A percentile compares a stretch with the other conserved stretches of the same genome.
Conservation (phyloP, 2,113 vertebrate species). For the Balaeniceps rex region DNA sequence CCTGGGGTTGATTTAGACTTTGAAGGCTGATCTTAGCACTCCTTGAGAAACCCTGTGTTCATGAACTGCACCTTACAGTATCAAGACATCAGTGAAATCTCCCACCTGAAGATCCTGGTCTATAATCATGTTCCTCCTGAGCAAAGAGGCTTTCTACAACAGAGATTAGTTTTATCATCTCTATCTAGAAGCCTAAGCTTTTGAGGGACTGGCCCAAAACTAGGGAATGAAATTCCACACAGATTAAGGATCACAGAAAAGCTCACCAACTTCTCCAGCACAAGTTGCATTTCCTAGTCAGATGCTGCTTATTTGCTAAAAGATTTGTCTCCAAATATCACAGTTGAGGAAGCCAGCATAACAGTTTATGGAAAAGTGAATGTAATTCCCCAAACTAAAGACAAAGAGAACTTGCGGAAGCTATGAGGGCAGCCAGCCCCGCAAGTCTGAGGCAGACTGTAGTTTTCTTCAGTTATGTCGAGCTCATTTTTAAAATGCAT, state of each 20-base stretch:
- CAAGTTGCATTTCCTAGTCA: not conserved
- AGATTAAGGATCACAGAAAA: not conserved
- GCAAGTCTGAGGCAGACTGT: not conserved
- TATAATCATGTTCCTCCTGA: not conserved
- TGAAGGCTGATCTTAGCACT: not conserved
- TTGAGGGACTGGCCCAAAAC: not conserved
- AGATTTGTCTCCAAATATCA: not conserved
- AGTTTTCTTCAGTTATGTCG: not conserved
- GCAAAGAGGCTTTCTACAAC: not conserved
- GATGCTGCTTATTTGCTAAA: not conserved
- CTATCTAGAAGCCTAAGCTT: not conserved
- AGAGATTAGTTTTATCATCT: not conserved
- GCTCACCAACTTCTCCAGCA: not conserved
- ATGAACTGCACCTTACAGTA: not conserved
- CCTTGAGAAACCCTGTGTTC: not conserved
- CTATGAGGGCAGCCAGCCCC: not conserved
- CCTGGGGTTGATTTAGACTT: not conserved
- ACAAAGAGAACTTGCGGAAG: not conserved
- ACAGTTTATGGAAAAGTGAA: accelerated
- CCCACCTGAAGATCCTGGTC: not conserved
- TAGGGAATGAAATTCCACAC: not conserved
- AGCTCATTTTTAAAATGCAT: not conserved
- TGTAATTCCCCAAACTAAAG: not conserved
- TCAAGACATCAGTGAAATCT: not conserved
- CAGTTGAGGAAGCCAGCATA: not conserved